phyloP scores from a whole-genome alignment of 2,797 vertebrate species.

The Oophaga sylvatica region DNA sequence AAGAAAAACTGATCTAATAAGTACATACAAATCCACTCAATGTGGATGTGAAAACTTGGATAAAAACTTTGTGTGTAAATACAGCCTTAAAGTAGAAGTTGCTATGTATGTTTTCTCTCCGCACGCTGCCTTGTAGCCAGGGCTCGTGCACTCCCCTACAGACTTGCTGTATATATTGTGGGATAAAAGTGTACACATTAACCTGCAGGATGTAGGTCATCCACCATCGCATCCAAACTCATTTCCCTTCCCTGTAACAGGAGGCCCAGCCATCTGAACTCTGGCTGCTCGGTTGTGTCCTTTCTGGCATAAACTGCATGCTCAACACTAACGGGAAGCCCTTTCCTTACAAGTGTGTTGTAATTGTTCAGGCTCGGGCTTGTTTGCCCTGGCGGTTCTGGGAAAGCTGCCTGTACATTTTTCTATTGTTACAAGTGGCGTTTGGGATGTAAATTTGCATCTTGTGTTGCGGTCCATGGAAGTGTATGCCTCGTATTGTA shows the following conservation, averaged over 20 bases:
- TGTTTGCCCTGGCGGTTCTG: conserved; percentile 21
- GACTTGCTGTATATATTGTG: not conserved
- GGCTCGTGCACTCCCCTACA: not conserved
- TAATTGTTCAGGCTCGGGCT: conserved; percentile 28
- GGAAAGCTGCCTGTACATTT: not conserved
- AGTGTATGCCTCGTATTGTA: not conserved
- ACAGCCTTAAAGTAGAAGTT: not conserved
- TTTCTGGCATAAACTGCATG: conserved; percentile 17
- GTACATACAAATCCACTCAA: too few relatives aligned
- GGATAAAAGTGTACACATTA: conserved; percentile 39
- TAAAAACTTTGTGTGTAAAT: too few relatives aligned
- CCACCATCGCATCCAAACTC: conserved; percentile 27
- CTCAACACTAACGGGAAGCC: conserved; percentile 18
- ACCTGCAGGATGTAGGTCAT: conserved; percentile 48
- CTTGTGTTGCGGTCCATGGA: not conserved
- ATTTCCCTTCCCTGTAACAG: conserved; percentile 51
- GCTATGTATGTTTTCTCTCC: not conserved
- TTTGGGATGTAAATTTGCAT: not conserved
- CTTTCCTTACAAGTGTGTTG: conserved; percentile 21
- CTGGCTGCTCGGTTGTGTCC: conserved; percentile 26
- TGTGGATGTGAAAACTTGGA: too few relatives aligned
- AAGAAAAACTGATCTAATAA: too few relatives aligned
- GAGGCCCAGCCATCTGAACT: conserved; percentile 43
- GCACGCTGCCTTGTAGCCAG: not conserved
- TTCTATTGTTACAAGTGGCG: not conserved